Base-by-base conservation (phyloP, 2,113 vertebrate genomes). In the Heterotilapia buettikoferi region DNA sequence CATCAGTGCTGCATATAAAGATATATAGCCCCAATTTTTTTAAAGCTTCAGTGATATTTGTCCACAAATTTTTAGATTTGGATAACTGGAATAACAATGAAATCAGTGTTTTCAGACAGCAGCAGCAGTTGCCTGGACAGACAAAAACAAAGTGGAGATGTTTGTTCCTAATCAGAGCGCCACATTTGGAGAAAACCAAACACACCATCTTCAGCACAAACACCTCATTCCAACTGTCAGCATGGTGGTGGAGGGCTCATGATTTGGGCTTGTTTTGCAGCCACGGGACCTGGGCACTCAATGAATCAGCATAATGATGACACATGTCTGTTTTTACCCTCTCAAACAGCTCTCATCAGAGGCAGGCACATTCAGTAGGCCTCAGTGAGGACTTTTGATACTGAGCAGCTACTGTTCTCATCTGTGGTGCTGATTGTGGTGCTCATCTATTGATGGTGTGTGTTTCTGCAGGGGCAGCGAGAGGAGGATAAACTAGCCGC, bases 1-100 rank as follows among this genome's bases (percentile, higher is more conserved):
- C 21, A 26, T 24, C 66, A 45, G 38, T 16, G 9, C 66, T 71
- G 38, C 8, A 2, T 45, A 18, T 47, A 47, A 73, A 73, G 24
- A 76, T 11, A 0, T 29, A 47, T 3, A 18, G 0, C 21, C 21
- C 0, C 0, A 0, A 16, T 38, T n/a, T 4, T 36, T 66, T 45
- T 73, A 10, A 73, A 73, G 21, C 21, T 45, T 47, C 68, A 26
- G 8, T 29, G 8, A 26, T 43, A 45, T 73, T 73, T 29, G 24
- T 29, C 40, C 24, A 24, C 66, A 71, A 21, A 68, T 21, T 68
- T 26, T 26, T 18, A 21, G 68, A 26, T 73, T 2, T 45, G 38
- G 13, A 26, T 45, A 16, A 45, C 40, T 24, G 7, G 12, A 10
- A 26, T 10, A 26, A 73, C 8, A 26, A 6, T 45, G 16, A 24